Evolutionary conservation across 2,113 vertebrate genomes (phyloP).

Genomic region (Salvelinus fontinalis): DNA sequence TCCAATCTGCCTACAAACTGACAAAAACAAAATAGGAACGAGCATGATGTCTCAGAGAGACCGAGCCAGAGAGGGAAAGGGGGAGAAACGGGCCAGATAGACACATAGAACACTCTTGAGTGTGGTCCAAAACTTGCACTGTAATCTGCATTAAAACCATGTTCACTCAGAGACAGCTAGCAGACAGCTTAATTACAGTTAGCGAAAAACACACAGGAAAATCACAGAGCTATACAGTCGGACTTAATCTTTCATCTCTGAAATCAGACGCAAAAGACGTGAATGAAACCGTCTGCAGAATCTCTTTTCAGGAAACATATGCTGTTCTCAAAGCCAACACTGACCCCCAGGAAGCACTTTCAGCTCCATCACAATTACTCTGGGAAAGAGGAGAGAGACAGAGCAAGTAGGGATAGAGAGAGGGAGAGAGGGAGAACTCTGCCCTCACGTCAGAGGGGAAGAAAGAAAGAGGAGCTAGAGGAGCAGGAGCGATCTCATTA

Average conservation of each 20-base stretch:
- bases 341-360: neutral
- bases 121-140: neutral
- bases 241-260: neutral
- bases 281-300: neutral
- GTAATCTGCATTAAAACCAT: slow-evolving; percentile 12
- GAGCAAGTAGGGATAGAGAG: neutral
- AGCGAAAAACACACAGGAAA: slow-evolving; percentile 25
- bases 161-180: slow-evolving; percentile 8
- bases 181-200: slow-evolving; percentile 34
- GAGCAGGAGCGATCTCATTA: slow-evolving; percentile 29
- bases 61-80: slow-evolving; percentile 34
- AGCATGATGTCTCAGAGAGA: slow-evolving; percentile 64
- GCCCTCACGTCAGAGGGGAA: slow-evolving; percentile 35
- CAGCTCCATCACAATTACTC: neutral
- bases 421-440: neutral
- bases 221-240: slow-evolving; percentile 27
- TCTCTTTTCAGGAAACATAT: neutral
- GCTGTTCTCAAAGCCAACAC: neutral
- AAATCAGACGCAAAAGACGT: neutral
- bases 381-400: neutral
- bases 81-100: neutral
- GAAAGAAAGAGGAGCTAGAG: neutral
- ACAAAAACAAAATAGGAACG: slow-evolving; percentile 71
- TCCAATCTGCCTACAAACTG: slow-evolving; percentile 67
- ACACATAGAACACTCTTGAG: slow-evolving; percentile 27